These are phyloP conservation scores for Indicator indicator DNA, from an alignment of 2,113 vertebrate species.

Conservation along the genomic window DNA sequence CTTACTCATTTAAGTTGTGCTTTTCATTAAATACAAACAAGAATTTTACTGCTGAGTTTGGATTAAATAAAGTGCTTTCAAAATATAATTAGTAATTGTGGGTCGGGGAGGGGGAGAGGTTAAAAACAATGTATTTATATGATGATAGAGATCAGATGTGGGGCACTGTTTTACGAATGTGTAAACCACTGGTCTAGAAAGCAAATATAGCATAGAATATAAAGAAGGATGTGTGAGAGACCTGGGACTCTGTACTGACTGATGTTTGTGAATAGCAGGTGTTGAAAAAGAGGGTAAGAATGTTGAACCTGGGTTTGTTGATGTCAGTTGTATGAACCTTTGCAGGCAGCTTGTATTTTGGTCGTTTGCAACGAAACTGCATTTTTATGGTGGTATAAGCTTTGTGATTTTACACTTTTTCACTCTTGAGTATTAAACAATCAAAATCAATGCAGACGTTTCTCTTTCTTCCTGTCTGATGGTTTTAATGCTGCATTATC, in stretches of 20 bases:
- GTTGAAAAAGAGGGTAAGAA: conserved; percentile 56
- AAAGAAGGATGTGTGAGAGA: not conserved
- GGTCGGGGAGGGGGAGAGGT: too few species aligned
- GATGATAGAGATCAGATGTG: conserved; percentile 11
- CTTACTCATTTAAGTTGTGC: conserved; percentile 1
- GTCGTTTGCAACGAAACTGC: conserved; percentile 57
- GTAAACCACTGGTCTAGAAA: conserved; percentile 36
- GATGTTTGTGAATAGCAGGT: conserved; percentile 59
- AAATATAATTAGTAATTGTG: not conserved
- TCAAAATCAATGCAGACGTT: conserved; percentile 38
- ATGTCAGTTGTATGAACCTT: conserved; percentile 47
- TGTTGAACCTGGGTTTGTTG: conserved; percentile 54
- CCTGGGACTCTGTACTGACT: not conserved
- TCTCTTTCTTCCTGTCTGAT: not conserved
- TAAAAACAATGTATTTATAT: conserved; percentile 1
- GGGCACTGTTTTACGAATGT: conserved; percentile 17
- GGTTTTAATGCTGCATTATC: not conserved
- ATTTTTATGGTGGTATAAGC: conserved; percentile 57
- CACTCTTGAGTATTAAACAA: conserved; percentile 72
- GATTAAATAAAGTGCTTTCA: conserved; percentile 9
- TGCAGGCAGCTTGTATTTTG: conserved; percentile 55
- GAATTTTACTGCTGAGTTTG: conserved; percentile 12
- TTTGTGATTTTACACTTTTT: conserved; percentile 74
- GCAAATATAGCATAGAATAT: not conserved
- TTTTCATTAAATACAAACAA: conserved; percentile 16